Evolutionary conservation across 2,113 vertebrate genomes (phyloP).

Genomic region (Apeltes quadracus): DNA sequence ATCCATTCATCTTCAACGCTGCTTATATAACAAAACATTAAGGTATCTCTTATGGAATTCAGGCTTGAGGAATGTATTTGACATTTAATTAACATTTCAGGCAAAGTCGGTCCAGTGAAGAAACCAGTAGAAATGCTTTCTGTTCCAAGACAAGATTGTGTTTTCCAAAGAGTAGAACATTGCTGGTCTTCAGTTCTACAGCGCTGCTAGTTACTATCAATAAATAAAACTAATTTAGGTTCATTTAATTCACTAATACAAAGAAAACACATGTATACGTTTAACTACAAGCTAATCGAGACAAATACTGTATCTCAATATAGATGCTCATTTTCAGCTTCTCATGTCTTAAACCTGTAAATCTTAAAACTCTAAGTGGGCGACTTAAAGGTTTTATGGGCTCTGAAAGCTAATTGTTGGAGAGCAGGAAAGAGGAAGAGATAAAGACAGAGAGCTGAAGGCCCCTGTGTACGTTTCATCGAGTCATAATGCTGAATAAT

Average conservation of each 20-base stretch:
- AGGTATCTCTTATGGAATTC: not conserved
- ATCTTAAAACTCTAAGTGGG: constrained; percentile 17
- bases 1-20: too few relatives aligned
- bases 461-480: constrained; percentile 39
- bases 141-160: not conserved
- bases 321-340: not conserved
- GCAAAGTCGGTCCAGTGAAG: not conserved
- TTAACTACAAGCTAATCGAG: not conserved
- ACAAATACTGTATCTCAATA: not conserved
- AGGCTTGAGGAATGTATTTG: not conserved
- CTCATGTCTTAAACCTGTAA: constrained; percentile 6
- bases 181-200: not conserved
- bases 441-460: constrained; percentile 38
- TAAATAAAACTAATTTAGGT: not conserved
- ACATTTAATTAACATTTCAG: not conserved
- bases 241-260: not conserved
- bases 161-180: not conserved
- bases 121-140: not conserved
- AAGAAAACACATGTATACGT: not conserved
- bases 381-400: constrained; percentile 16
- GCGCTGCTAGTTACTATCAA: not conserved
- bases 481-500: constrained; percentile 64
- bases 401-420: not conserved
- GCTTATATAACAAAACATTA: not conserved
- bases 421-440: constrained; percentile 4